Conservation (phyloP, 2,113 vertebrate species). For the Eolophus roseicapilla region DNA sequence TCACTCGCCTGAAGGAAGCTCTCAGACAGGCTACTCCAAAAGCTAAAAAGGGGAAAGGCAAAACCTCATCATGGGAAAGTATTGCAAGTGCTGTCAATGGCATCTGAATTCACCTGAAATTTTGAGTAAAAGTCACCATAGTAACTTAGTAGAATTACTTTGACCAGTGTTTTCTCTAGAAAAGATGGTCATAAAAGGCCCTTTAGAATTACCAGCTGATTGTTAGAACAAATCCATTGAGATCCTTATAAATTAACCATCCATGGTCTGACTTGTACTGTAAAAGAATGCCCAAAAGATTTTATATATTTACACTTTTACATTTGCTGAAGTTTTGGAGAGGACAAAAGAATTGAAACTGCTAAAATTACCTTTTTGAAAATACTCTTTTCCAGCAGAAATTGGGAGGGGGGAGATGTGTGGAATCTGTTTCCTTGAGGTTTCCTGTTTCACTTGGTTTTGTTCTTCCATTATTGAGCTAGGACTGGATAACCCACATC, state of each 20-base stretch:
- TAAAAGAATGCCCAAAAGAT: not conserved
- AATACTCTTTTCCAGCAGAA: not conserved
- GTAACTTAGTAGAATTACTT: not conserved
- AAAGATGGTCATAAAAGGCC: not conserved
- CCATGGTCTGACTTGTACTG: not conserved
- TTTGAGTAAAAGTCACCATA: not conserved
- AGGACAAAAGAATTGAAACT: not conserved
- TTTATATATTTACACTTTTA: not conserved
- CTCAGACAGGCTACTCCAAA: slow-evolving; percentile 43
- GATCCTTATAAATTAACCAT: not conserved
- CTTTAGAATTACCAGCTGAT: not conserved
- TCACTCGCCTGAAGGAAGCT: not conserved
- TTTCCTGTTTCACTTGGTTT: slow-evolving; percentile 30
- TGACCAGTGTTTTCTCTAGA: not conserved
- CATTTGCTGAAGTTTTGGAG: not conserved
- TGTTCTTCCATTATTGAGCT: slow-evolving; percentile 6
- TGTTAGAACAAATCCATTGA: not conserved
- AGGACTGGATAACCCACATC: not conserved
- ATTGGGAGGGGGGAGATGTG: accelerated
- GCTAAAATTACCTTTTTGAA: not conserved
- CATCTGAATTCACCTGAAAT: not conserved
- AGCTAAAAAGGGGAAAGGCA: not conserved
- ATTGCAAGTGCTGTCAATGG: not conserved
- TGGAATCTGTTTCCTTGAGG: not conserved
- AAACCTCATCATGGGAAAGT: not conserved